Base-by-base conservation (phyloP, 2,888 invertebrate species). In the Synanthedon myopaeformis region DNA sequence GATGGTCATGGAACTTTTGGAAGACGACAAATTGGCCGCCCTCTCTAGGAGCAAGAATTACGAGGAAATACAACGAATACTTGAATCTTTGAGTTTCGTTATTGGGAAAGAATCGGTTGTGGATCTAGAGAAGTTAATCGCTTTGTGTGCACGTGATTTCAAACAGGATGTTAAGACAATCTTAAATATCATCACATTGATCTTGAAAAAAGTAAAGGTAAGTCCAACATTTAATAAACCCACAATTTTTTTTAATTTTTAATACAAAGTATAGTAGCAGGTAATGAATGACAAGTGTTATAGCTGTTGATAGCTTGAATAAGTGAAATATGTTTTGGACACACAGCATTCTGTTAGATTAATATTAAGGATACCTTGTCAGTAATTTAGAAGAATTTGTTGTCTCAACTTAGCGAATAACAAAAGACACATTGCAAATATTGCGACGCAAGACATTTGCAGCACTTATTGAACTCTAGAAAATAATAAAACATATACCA, bases 181-280 rank as follows among this genome's bases (percentile, higher is more conserved):
- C 35, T 55, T 82, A 49, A 69, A 67, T 41, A 64, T 79, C 13
- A 63, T 82, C 14, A 55, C 60, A 49, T 58, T 59, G n/a, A 61
- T 82, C 42, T 52, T 79, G 41, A 67, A 66, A 12, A 77, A 72
- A 68, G 58, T 72, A 11, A 64, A 76, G 74, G 85, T 85, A 70
- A 45, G 45, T 13, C 5, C n/a, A 12, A 45, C 8, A 12, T 45
- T 13, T n/a, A 45, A 45, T 45, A 45, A 45, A 45, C 5, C 2
- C 11, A 14, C 11, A 45, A 13, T 3, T 45, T n/a, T 6, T 42
- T 45, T 6, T 45, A n/a, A n/a, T 13, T 45, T 13, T 12, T 3
- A 42, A 45, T 45, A 45, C 45, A 45, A 45, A 45, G 3, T 45
- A 45, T 35, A 35, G 35, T 28, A 8, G 23, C 0, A 23, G 23